A percentile compares a stretch with the other conserved stretches of the same genome.
Evolutionary conservation across 2,888 invertebrate species (phyloP).

Genomic region (Pterobdella sp.): DNA sequence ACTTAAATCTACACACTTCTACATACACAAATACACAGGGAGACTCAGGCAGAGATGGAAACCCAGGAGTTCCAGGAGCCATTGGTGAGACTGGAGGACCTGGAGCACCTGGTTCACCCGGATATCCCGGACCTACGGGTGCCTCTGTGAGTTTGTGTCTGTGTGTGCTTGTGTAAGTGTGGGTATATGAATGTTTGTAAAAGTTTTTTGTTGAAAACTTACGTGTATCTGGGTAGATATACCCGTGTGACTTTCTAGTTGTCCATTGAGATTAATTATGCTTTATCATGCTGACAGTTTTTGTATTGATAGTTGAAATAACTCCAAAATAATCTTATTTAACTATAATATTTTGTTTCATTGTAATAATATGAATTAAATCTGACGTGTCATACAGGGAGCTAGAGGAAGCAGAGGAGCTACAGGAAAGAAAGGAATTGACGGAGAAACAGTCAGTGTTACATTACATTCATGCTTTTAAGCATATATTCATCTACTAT

Average conservation of each 20-base stretch:
- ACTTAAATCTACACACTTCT: too few species aligned
- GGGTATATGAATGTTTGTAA: neutral
- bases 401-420: constrained; percentile 32
- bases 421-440: constrained; percentile 33
- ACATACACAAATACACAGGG: too few species aligned
- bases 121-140: constrained; percentile 6
- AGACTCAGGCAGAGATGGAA: constrained; percentile 34
- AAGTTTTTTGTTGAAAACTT: neutral
- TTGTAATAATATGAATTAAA: neutral
- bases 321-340: too few species aligned
- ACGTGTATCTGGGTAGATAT: neutral
- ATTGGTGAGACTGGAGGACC: constrained; percentile 32
- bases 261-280: neutral
- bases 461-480: too few species aligned
- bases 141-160: neutral
- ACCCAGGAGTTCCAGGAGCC: constrained; percentile 33
- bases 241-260: neutral
- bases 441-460: constrained; percentile 29
- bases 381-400: constrained; percentile 16
- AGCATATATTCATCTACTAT: too few species aligned
- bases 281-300: too few species aligned
- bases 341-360: neutral
- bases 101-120: constrained; percentile 28
- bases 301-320: too few species aligned
- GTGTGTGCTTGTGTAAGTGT: neutral